Conservation (phyloP, 1,140 invertebrate genomes). For the Asobara japonica region DNA sequence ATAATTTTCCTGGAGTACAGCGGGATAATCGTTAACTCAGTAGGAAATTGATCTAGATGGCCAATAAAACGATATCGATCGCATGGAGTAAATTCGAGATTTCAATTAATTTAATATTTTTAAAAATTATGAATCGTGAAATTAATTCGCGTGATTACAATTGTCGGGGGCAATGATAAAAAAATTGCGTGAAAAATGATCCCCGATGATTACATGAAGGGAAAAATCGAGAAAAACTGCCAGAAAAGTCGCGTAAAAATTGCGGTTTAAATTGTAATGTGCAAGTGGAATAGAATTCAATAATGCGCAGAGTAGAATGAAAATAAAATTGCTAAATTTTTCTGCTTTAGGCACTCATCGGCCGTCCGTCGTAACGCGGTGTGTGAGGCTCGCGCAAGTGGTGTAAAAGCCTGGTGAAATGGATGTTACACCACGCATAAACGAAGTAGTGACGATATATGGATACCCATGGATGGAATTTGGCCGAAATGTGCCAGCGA, state of each 20-base stretch:
- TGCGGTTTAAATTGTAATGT: too few relatives aligned
- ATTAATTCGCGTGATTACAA: background rate
- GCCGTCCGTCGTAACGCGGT: constrained; percentile 19
- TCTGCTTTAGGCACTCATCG: constrained; percentile 2
- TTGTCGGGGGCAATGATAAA: too few relatives aligned
- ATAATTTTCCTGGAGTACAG: background rate
- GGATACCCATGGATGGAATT: constrained; percentile 68
- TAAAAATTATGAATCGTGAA: background rate
- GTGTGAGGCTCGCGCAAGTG: constrained; percentile 39
- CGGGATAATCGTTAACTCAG: constrained; percentile 3
- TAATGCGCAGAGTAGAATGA: too few relatives aligned
- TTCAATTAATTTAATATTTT: too few relatives aligned
- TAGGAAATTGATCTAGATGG: constrained; percentile 12
- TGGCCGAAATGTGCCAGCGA: constrained; percentile 68
- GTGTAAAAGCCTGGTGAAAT: constrained; percentile 59
- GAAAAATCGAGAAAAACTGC: too few relatives aligned
- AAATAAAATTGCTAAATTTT: background rate
- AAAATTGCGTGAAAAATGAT: background rate
- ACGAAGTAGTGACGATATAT: constrained; percentile 65
- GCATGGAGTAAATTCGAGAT: too few relatives aligned
- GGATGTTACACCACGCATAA: constrained; percentile 60
- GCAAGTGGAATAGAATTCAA: too few relatives aligned
- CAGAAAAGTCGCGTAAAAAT: too few relatives aligned
- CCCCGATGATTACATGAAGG: too few relatives aligned
- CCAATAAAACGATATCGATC: constrained; percentile 6